These are phyloP conservation scores for Microctonus brassicae DNA, from an alignment of 2,888 invertebrate genomes.

Conservation along the genomic window DNA sequence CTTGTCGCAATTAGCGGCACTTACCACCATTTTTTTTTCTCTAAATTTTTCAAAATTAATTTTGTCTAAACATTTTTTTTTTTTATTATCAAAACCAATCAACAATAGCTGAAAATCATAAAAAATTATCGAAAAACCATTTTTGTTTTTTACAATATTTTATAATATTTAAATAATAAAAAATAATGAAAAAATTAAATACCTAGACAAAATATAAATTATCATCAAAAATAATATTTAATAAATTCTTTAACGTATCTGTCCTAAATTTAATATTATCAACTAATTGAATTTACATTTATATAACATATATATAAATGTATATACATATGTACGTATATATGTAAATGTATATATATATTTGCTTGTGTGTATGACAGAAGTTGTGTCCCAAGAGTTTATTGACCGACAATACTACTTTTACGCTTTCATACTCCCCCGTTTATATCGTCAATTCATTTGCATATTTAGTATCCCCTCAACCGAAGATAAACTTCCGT, in stretches of 20 bases:
- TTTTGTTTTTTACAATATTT: no score
- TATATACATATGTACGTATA: background rate
- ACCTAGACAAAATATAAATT: no score
- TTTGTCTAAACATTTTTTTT: no score
- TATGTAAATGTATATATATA: background rate
- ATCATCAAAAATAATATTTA: no score
- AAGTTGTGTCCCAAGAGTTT: background rate
- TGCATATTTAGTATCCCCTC: constrained; percentile 63
- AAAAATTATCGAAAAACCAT: no score
- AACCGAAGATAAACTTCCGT: constrained; percentile 42
- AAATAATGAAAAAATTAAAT: background rate
- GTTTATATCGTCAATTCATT: constrained; percentile 65
- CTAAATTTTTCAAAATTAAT: background rate
- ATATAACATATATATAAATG: background rate
- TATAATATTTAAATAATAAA: no score
- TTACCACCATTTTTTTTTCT: constrained; percentile 60
- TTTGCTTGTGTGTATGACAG: no score
- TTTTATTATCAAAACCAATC: no score
- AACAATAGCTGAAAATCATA: no score
- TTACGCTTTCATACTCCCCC: constrained; percentile 60
- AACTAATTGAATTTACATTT: background rate
- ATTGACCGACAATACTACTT: constrained; percentile 48
- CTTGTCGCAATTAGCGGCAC: constrained; percentile 56
- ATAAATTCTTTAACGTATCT: background rate
- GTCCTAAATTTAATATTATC: background rate